Base-by-base conservation (phyloP, 2,113 vertebrate genomes). In the Phodopus roborovskii region DNA sequence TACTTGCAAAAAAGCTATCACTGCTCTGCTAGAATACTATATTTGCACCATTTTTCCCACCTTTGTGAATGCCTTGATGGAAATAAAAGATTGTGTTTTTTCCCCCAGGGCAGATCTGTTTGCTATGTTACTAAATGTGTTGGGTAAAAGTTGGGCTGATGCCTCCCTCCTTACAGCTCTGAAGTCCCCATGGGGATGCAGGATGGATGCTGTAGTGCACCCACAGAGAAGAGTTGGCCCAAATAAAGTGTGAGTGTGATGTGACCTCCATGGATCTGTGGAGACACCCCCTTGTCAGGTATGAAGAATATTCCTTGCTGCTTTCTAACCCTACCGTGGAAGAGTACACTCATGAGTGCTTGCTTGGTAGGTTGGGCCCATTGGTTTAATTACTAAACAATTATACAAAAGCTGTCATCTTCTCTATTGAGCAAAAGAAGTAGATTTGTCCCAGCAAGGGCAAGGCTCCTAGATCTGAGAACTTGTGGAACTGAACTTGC, bases 51-150 rank as follows among this genome's bases (percentile, higher is more conserved):
- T 70, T 70, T 86, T 71, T 62, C 22, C 81, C 17, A 12, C 0
- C 16, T 20, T 56, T 3, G 12, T 50, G 95, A 93, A 90, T 97
- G 71, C 91, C 95, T 78, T 90, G 90, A 87, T 70, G 30, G 81
- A 92, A 88, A 39, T 6, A 68, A 88, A 93, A 95, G 84, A 90
- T 81, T 75, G 50, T 73, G 79, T 22, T 93, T 84, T 84, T 45
- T 2, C 62, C 74, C 74, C 30, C 4, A 50, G 73, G 87, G 90
- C n/a, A 33, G 71, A 81, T 50, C 36, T 74, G 26, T 92, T 94
- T 87, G 82, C 60, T 79, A 0, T 12, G 7, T 53, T 33, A 7
- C 93, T 33, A 17, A 84, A 90, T 5, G 6, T 53, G 62, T 62
- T 60, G 10, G n/a, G 22, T 28, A 56, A 74, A 73, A 62, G 30